phyloP scores from a whole-genome alignment of 2,888 invertebrate species.

The Cacoxenus indagator region DNA sequence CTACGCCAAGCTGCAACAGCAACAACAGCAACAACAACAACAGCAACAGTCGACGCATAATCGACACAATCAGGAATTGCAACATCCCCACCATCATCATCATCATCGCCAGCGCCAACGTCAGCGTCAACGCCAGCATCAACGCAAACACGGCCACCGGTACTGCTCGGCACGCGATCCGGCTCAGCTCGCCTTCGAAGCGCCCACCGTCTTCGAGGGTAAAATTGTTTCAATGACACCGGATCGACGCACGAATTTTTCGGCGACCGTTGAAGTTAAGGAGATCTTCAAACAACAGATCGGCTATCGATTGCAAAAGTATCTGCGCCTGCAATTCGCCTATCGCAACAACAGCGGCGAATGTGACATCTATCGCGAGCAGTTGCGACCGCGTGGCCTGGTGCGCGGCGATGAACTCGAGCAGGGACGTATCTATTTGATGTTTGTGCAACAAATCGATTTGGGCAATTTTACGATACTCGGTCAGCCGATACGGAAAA shows the following conservation, averaged over 20 bases:
- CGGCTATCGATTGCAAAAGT: conserved; percentile 65
- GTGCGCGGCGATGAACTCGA: conserved; percentile 68
- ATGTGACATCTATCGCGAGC: conserved; percentile 70
- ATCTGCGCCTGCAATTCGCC: conserved; percentile 68
- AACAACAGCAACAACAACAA: conserved; percentile 41
- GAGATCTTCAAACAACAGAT: conserved; percentile 76
- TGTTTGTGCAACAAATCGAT: conserved; percentile 70
- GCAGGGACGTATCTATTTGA: conserved; percentile 67
- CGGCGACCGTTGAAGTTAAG: conserved; percentile 78
- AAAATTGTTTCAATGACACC: conserved; percentile 77
- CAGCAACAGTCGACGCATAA: conserved; percentile 30
- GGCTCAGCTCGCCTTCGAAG: conserved; percentile 76
- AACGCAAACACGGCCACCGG: conserved; percentile 56
- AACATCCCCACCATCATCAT: conserved; percentile 31
- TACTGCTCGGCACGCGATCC: conserved; percentile 77
- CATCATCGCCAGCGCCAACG: conserved; percentile 30
- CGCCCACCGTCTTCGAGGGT: conserved; percentile 78
- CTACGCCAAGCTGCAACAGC: conserved; percentile 40
- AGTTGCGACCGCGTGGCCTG: conserved; percentile 65
- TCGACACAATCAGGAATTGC: conserved; percentile 19
- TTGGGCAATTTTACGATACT: conserved; percentile 70
- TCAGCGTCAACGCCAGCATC: conserved; percentile 42
- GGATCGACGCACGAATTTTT: conserved; percentile 74
- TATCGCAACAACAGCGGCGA: conserved; percentile 67
- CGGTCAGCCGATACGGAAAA: conserved; percentile 69